phyloP scores from a whole-genome alignment of 2,888 invertebrate species.

The Caenorhabditis sinica region DNA sequence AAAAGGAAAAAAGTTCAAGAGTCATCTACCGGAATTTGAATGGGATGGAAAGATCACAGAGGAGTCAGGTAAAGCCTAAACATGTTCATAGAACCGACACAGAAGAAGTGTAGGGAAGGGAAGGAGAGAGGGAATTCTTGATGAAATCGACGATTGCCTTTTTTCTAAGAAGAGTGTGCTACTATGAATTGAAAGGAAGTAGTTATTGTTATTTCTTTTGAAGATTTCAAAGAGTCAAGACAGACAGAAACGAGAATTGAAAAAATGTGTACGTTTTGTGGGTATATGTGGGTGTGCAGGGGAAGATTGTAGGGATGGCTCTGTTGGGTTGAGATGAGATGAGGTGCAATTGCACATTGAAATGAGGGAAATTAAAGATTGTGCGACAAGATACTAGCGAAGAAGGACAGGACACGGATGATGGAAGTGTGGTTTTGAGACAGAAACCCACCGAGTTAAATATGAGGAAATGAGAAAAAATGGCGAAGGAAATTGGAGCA shows the following conservation, averaged over 20 bases:
- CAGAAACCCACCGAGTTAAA: not conserved
- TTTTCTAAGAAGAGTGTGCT: slow-evolving; percentile 23
- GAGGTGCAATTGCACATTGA: slow-evolving; percentile 43
- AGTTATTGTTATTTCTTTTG: slow-evolving; percentile 67
- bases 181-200: slow-evolving; percentile 62
- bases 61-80: slow-evolving; percentile 37
- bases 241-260: slow-evolving; percentile 34
- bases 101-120: slow-evolving; percentile 15
- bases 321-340: slow-evolving; percentile 19
- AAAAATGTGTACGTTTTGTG: slow-evolving; percentile 26
- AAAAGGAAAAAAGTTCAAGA: slow-evolving; percentile 21
- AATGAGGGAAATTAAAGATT: slow-evolving; percentile 62
- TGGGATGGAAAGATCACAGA: slow-evolving; percentile 55
- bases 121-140: not conserved
- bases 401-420: slow-evolving; percentile 9
- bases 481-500: slow-evolving; percentile 40
- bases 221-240: slow-evolving; percentile 58
- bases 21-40: slow-evolving; percentile 58
- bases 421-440: not conserved
- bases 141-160: slow-evolving; percentile 41
- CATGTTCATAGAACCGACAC: slow-evolving; percentile 32
- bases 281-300: not conserved
- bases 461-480: slow-evolving; percentile 8
- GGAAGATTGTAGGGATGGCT: not conserved
- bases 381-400: slow-evolving; percentile 59